A percentile compares a stretch with the other conserved stretches of the same genome.
Evolutionary conservation across 2,888 invertebrate genomes (phyloP).

Genomic region (Odontomyia ornata): DNA sequence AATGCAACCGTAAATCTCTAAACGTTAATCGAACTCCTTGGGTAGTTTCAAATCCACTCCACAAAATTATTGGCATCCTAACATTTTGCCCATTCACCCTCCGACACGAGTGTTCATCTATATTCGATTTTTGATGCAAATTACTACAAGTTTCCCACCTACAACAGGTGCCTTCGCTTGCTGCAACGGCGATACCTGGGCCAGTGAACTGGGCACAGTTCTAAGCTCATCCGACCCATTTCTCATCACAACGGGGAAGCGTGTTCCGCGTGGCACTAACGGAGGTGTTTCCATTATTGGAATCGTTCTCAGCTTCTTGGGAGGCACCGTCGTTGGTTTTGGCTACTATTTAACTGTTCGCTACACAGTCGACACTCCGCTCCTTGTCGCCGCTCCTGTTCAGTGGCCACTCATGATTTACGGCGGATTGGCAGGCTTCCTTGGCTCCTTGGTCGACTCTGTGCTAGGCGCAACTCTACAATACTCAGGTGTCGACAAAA

Average conservation of each 20-base stretch:
- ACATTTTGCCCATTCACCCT: too few species aligned
- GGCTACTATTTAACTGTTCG: constrained; percentile 75
- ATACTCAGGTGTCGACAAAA: constrained; percentile 80
- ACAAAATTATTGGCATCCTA: too few species aligned
- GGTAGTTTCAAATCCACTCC: too few species aligned
- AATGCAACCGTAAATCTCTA: too few species aligned
- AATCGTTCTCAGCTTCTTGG: constrained; percentile 66
- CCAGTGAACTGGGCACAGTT: constrained; percentile 86
- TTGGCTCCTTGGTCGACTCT: constrained; percentile 86
- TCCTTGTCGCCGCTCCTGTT: constrained; percentile 70
- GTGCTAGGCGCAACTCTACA: constrained; percentile 85
- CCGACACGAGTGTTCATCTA: too few species aligned
- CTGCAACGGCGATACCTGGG: constrained; percentile 90
- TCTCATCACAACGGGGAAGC: constrained; percentile 76
- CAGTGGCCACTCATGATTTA: constrained; percentile 83
- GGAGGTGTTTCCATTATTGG: constrained; percentile 80
- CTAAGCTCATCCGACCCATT: constrained; percentile 74
- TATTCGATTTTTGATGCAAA: neutral
- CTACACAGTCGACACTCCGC: constrained; percentile 70
- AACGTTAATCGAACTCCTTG: too few species aligned
- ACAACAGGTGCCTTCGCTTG: constrained; percentile 75
- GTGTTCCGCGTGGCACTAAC: constrained; percentile 88
- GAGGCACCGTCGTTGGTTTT: constrained; percentile 72
- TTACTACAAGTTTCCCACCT: neutral
- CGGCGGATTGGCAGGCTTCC: constrained; percentile 77